Conservation (phyloP, 2,888 invertebrate genomes). For the Chymomyza procnemis region DNA sequence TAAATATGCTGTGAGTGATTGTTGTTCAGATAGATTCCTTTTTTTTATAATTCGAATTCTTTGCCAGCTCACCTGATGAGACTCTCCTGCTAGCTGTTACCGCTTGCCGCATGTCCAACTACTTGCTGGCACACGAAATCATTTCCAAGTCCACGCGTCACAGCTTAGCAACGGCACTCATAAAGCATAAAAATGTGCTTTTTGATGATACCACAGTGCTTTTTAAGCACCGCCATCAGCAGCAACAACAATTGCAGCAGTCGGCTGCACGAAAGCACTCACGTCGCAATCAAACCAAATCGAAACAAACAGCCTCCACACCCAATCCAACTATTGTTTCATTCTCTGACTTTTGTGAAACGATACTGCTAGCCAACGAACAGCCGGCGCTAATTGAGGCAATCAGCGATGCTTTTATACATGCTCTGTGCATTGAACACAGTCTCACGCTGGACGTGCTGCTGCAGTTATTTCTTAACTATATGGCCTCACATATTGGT, state of each 20-base stretch:
- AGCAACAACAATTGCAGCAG: constrained; percentile 30
- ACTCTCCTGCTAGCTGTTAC: constrained; percentile 73
- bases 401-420: constrained; percentile 76
- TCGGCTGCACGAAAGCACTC: constrained; percentile 18
- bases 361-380: constrained; percentile 72
- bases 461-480: constrained; percentile 82
- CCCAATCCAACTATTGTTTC: constrained; percentile 61
- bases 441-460: constrained; percentile 74
- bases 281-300: constrained; percentile 30
- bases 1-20: constrained; percentile 67
- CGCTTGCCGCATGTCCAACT: constrained; percentile 76
- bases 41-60: no score
- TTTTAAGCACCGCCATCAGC: constrained; percentile 55
- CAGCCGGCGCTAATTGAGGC: constrained; percentile 73
- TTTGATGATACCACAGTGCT: constrained; percentile 75
- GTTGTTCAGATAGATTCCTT: no score
- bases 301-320: constrained; percentile 26
- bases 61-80: constrained; percentile 65
- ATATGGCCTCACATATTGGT: constrained; percentile 84
- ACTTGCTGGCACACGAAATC: constrained; percentile 71
- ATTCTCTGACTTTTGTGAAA: constrained; percentile 77
- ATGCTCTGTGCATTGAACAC: constrained; percentile 75
- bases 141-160: constrained; percentile 67
- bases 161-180: constrained; percentile 68
- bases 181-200: constrained; percentile 75